Conservation (phyloP, 2,113 vertebrate genomes). For the Lophotis ruficrista region DNA sequence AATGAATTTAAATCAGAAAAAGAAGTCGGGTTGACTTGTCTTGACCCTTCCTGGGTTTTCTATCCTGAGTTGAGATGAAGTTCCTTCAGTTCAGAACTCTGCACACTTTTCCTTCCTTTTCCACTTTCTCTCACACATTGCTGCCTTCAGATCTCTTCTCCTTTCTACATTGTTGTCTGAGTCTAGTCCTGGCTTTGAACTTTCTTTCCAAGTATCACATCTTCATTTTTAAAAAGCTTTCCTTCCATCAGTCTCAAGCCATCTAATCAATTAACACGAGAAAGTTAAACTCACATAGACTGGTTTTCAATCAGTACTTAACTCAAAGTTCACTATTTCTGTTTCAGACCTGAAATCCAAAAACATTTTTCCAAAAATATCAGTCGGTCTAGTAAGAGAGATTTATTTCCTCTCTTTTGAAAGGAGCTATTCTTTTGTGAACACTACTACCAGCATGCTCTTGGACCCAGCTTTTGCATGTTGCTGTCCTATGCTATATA, state of each 20-base stretch:
- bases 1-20: neutral
- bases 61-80: neutral
- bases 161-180: neutral
- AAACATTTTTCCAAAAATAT: constrained; percentile 28
- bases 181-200: neutral
- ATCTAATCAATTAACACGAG: neutral
- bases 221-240: neutral
- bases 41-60: neutral
- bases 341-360: constrained; percentile 7
- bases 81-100: neutral
- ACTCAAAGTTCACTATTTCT: neutral
- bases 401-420: constrained; percentile 18
- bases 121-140: neutral
- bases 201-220: neutral
- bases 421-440: constrained; percentile 20
- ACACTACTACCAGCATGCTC: neutral
- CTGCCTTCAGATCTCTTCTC: neutral
- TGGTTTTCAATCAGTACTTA: neutral
- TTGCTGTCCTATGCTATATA: neutral
- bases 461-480: neutral
- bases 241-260: neutral
- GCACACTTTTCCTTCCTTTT: neutral
- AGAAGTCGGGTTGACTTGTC: neutral
- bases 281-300: neutral
- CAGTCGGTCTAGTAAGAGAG: neutral